Percentiles rank a stretch among this genome's conserved stretches.
Evolutionary conservation across 2,888 invertebrate species (phyloP).

Genomic region (Drosophila nigritarsus): DNA sequence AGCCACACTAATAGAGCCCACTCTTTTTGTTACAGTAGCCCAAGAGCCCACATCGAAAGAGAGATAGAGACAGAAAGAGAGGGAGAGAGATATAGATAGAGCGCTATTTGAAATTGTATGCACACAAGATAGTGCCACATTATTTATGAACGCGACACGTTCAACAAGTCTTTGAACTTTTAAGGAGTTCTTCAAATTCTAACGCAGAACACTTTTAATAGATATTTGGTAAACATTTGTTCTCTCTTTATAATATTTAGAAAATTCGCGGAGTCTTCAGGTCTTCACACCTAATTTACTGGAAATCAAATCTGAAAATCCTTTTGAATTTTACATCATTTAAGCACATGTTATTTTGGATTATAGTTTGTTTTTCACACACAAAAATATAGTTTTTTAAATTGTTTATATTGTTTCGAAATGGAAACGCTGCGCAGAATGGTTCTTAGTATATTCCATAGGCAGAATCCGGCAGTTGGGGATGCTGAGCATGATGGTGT

Average conservation of each 20-base stretch:
- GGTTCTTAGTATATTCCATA: conserved; percentile 6
- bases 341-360: conserved; percentile 7
- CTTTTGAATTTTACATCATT: conserved; percentile 30
- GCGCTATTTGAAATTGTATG: conserved; percentile 2
- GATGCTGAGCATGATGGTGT: neutral
- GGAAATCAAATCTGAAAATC: neutral
- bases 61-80: neutral
- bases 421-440: conserved; percentile 45
- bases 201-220: conserved; percentile 6
- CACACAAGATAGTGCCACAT: conserved; percentile 44
- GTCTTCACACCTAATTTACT: neutral
- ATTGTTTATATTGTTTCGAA: neutral
- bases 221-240: neutral
- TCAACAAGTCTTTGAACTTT: conserved; percentile 50
- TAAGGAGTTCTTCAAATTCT: conserved; percentile 54
- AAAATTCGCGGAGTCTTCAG: neutral
- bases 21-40: conserved; percentile 41
- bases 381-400: conserved; percentile 9
- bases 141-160: conserved; percentile 61
- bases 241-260: neutral
- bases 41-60: conserved; percentile 29
- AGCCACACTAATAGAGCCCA: conserved; percentile 42
- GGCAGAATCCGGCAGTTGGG: neutral
- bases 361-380: neutral
- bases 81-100: neutral